Percentiles rank a stretch among this genome's conserved stretches.
Conservation (phyloP, 37 sponge, comb jelly and placozoan genomes). For the Chondrilla cf. caribensis region DNA sequence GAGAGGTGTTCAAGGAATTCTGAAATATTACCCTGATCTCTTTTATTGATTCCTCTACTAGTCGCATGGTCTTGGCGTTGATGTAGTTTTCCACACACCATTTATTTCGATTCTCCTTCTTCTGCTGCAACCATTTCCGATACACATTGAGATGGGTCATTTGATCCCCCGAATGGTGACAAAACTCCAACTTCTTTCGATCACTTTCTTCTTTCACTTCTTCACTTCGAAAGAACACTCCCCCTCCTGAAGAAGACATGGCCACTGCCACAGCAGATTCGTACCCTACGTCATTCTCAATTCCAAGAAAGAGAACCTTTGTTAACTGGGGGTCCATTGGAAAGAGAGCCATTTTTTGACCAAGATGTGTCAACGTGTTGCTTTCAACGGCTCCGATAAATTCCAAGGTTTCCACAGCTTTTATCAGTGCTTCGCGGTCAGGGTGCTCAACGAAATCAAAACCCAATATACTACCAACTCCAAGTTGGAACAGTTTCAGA, state of each 20-base stretch:
- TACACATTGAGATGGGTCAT: slow-evolving; percentile 52
- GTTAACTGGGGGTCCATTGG: slow-evolving; percentile 63
- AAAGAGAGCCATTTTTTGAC: slow-evolving; percentile 51
- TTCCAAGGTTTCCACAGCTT: slow-evolving; percentile 55
- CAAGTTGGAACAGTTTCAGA: slow-evolving; percentile 68
- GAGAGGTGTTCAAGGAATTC: not conserved
- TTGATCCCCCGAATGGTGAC: slow-evolving; percentile 50
- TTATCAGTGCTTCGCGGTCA: slow-evolving; percentile 35
- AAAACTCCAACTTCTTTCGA: slow-evolving; percentile 46
- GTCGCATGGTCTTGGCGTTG: slow-evolving; percentile 68
- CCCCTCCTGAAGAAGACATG: slow-evolving; percentile 48
- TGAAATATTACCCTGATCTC: slow-evolving; percentile 37
- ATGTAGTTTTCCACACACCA: slow-evolving; percentile 73
- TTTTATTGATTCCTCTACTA: slow-evolving; percentile 52
- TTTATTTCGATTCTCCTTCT: slow-evolving; percentile 29
- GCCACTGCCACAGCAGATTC: slow-evolving; percentile 58
- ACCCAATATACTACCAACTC: slow-evolving; percentile 47
- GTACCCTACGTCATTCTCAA: slow-evolving; percentile 28
- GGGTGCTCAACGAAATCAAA: slow-evolving; percentile 80
- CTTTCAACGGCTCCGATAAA: slow-evolving; percentile 66
- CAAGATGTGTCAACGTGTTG: slow-evolving; percentile 44
- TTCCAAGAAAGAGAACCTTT: slow-evolving; percentile 55
- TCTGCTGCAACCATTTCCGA: slow-evolving; percentile 27
- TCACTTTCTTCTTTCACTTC: slow-evolving; percentile 62
- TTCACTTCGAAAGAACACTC: slow-evolving; percentile 62